Conservation (phyloP, 2,113 vertebrate species). For the Gnathonemus echidnorhynchus region DNA sequence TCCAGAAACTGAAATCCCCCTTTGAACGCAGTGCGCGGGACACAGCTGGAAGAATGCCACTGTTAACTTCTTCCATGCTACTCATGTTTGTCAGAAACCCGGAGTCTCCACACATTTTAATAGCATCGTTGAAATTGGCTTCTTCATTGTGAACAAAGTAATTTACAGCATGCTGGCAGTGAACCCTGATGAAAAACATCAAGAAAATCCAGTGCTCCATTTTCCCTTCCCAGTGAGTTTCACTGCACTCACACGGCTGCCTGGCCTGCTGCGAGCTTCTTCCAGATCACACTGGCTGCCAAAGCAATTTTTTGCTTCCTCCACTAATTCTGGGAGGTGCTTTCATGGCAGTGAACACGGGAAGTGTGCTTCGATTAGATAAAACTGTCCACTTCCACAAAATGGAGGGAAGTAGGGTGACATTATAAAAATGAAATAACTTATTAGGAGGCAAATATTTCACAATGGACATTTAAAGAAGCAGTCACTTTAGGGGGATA, state of each 20-base stretch:
- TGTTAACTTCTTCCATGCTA: conserved; percentile 26
- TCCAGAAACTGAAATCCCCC: conserved; percentile 38
- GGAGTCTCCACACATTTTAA: conserved; percentile 27
- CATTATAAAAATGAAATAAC: conserved; percentile 13
- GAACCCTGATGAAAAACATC: conserved; percentile 24
- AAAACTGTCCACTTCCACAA: conserved; percentile 32
- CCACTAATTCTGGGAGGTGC: conserved; percentile 31
- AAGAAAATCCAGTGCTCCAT: conserved; percentile 35
- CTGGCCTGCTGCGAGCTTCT: background rate
- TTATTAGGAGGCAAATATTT: conserved; percentile 13
- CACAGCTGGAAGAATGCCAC: conserved; percentile 32
- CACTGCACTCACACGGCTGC: background rate
- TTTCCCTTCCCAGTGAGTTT: background rate
- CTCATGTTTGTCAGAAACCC: conserved; percentile 45
- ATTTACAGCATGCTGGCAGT: background rate
- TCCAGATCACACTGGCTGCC: conserved; percentile 12
- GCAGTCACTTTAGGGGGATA: background rate
- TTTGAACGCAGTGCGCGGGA: rapidly evolving
- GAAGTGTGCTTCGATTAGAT: conserved; percentile 45
- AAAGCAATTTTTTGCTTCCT: conserved; percentile 29
- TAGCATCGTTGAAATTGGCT: conserved; percentile 38
- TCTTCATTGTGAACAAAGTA: conserved; percentile 27
- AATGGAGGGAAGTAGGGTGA: conserved; percentile 22
- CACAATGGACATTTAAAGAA: conserved; percentile 12
- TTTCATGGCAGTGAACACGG: conserved; percentile 40